Evolutionary conservation across 2,113 vertebrate genomes (phyloP), one percentile per base, ranked within the genome.

Genomic region (Columba livia): DNA sequence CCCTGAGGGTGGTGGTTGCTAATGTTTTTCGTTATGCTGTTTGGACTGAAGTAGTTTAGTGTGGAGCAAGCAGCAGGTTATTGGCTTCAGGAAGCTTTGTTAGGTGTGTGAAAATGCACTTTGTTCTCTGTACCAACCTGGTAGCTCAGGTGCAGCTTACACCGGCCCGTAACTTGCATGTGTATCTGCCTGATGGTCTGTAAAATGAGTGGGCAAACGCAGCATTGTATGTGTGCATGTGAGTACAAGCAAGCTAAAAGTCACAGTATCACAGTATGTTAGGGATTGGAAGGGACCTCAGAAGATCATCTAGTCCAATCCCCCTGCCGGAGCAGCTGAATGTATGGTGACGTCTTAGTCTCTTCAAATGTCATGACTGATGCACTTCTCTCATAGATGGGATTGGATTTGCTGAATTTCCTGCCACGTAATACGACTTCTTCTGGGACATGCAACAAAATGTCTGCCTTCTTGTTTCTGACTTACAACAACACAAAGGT

Each of bases 321-420:
- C 38, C 38, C 38, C 38, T 38, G 38, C 38, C 38, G 10, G 38
- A 38, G 38, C 38, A 0, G 1, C 24, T 36, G 57, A 69, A 24
- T 0, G 3, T 2, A 17, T 4, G 28, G 50, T 15, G 38, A 32
- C 40, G 12, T 25, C 15, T 66, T 48, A 25, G 50, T 44, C 36
- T 91, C 36, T 58, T 66, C 40, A 53, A 20, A 28, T 64, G 40
- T 73, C 20, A 1, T 32, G 71, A 88, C 0, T 5, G 26, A 14
- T 57, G 56, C 65, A 87, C 67, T 83, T 82, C 62, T 94, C 29
- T 90, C 7, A 7, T 75, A 99, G 98, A 96, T 97, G 54, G 73
- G 95, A 32, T 95, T 96, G 64, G 96, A 97, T 34, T 40, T 98
- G 32, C 73, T 98, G 38, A 99, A 99, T 92, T 92, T 99, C 94